phyloP scores from a whole-genome alignment of 2,888 invertebrate species.

The Limnephilus auricula region DNA sequence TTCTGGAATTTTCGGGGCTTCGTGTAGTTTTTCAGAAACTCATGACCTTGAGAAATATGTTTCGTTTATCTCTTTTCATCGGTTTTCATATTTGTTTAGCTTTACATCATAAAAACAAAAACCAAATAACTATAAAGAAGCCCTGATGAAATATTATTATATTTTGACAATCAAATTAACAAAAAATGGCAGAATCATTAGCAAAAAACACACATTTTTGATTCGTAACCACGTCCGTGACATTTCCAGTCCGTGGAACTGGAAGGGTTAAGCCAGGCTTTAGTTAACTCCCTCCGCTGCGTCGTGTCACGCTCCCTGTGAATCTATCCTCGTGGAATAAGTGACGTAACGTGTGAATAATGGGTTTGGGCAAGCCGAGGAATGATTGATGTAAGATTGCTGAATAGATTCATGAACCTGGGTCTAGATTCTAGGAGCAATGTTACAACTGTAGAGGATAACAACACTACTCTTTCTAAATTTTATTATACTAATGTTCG shows the following conservation, averaged over 20 bases:
- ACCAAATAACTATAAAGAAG: background rate
- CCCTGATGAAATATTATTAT: background rate
- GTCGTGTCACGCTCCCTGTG: background rate
- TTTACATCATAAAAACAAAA: too few species aligned
- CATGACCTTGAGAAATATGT: too few species aligned
- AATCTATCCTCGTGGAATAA: background rate
- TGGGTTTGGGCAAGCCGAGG: background rate
- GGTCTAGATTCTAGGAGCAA: background rate
- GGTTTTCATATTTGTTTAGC: too few species aligned
- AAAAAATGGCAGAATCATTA: background rate
- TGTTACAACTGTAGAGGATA: background rate
- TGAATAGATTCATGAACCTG: conserved; percentile 10
- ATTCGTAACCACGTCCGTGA: background rate
- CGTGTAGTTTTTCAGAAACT: too few species aligned
- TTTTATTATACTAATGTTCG: background rate
- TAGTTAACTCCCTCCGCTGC: background rate
- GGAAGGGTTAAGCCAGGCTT: background rate
- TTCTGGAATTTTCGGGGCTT: too few species aligned
- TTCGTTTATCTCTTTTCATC: too few species aligned
- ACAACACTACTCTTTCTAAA: background rate
- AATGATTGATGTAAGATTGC: conserved; percentile 32
- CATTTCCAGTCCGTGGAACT: background rate
- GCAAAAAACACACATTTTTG: background rate
- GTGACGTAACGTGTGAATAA: background rate
- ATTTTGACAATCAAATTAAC: background rate